Base-by-base conservation (phyloP, 2,797 vertebrate species). In the Epinephelus coioides region DNA sequence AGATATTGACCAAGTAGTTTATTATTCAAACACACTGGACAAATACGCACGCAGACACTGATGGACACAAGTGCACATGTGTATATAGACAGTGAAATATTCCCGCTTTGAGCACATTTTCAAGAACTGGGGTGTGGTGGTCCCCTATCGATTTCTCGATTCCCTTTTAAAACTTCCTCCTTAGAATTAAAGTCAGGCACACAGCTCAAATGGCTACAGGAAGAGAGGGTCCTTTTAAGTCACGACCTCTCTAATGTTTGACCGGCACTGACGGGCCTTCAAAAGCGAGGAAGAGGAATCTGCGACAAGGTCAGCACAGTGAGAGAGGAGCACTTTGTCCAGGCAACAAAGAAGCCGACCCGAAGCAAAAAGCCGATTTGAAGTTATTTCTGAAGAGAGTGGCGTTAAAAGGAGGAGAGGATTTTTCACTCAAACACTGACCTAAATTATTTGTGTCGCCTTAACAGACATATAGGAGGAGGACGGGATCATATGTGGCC, bases 1-100 rank as follows among this genome's bases (percentile, higher is more conserved):
- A 46, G 79, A 87, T 91, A 92, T 90, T 91, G 92, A 94, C 89
- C 70, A 43, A 69, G 69, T 74, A 14, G 25, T 84, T 86, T 79
- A 85, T 89, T 89, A 92, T 91, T 90, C 72, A 68, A 64, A 87
- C 74, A 49, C 4, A 55, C 34, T 17, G 79, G 46, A 44, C 21
- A 71, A 75, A 59, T 12, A 53, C 15, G 57, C 63, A 59, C 50
- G 12, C 30, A 60, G 54, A 49, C 44, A 3, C 30, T 23, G 40
- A 53, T 27, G n/a, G 47, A 53, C 34, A 19, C 5, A 30, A 21
- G 19, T 46, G 21, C 17, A 10, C 4, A 25, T 8, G 7, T 38
- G 27, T 15, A 50, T 30, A 19, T 10, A 25, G 27, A 56, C 46
- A 3, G 15, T 40, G 10, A 54, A 49, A 64, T 18, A 62, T 40